Conservation (phyloP, 2,113 vertebrate species). For the Puntigrus tetrazona region DNA sequence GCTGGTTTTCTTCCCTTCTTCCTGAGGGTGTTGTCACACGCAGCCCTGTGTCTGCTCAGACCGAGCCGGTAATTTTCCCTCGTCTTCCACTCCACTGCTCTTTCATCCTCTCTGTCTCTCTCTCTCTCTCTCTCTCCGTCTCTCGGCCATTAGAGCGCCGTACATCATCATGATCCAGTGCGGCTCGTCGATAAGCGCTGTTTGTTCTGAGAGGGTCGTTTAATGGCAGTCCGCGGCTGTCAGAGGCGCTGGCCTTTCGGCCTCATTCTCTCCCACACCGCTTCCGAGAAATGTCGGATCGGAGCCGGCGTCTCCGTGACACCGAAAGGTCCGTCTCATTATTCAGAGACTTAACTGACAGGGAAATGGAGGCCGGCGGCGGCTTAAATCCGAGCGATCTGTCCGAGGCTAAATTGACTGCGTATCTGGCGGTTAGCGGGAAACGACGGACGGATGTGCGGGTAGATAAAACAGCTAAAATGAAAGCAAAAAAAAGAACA, state of each 20-base stretch:
- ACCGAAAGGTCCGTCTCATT: conserved; percentile 32
- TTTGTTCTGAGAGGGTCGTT: not conserved
- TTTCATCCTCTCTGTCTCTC: conserved; percentile 33
- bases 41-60: not conserved
- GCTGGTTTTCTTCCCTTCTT: conserved; percentile 7
- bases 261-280: not conserved
- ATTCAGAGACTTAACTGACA: conserved; percentile 36
- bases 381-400: not conserved
- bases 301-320: not conserved
- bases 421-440: not conserved
- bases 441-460: not conserved
- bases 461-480: not conserved
- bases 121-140: conserved; percentile 35
- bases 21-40: not conserved
- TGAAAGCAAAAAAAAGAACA: not conserved
- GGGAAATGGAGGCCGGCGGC: not conserved
- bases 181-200: conserved; percentile 12
- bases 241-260: conserved; percentile 10
- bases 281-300: conserved; percentile 7
- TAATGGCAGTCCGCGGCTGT: conserved; percentile 47
- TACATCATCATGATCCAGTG: conserved; percentile 13
- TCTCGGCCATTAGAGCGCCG: not conserved
- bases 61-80: conserved; percentile 1
- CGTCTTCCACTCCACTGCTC: not conserved
- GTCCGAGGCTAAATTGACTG: not conserved